phyloP scores from a whole-genome alignment of 2,888 invertebrate species.

The Esperia sulphurella region DNA sequence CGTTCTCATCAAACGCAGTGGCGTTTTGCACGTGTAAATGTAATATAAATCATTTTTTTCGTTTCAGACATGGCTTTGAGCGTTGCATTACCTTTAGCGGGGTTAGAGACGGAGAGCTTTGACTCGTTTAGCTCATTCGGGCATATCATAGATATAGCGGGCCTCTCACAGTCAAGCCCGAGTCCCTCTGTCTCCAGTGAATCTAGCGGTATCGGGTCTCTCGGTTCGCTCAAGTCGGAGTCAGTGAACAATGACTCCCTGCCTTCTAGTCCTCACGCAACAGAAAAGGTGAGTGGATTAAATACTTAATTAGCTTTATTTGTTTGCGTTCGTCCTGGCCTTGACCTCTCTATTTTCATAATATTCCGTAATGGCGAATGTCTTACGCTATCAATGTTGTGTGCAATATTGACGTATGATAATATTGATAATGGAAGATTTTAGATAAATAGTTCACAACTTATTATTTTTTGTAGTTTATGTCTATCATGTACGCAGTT shows the following conservation, averaged over 20 bases:
- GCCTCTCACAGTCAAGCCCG: slow-evolving; percentile 70
- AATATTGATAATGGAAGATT: slow-evolving; percentile 58
- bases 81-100: slow-evolving; percentile 80
- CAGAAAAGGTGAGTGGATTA: slow-evolving; percentile 64
- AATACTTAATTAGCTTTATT: slow-evolving; percentile 39
- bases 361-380: slow-evolving; percentile 78
- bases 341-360: slow-evolving; percentile 80
- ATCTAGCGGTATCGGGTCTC: slow-evolving; percentile 81
- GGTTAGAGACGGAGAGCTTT: slow-evolving; percentile 76
- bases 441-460: slow-evolving; percentile 11
- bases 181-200: slow-evolving; percentile 80
- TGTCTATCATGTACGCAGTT: neutral
- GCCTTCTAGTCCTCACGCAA: slow-evolving; percentile 75
- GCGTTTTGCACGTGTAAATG: slow-evolving; percentile 69
- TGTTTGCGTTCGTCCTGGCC: slow-evolving; percentile 76
- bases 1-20: slow-evolving; percentile 42
- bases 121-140: slow-evolving; percentile 68
- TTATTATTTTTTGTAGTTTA: neutral
- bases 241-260: slow-evolving; percentile 70
- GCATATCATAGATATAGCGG: slow-evolving; percentile 75
- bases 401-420: slow-evolving; percentile 54
- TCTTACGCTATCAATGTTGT: slow-evolving; percentile 68
- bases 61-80: slow-evolving; percentile 81
- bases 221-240: slow-evolving; percentile 75
- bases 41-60: slow-evolving; percentile 52